These are phyloP conservation scores for Orchestes rusci DNA, from an alignment of 2,888 invertebrate species.

Conservation along the genomic window DNA sequence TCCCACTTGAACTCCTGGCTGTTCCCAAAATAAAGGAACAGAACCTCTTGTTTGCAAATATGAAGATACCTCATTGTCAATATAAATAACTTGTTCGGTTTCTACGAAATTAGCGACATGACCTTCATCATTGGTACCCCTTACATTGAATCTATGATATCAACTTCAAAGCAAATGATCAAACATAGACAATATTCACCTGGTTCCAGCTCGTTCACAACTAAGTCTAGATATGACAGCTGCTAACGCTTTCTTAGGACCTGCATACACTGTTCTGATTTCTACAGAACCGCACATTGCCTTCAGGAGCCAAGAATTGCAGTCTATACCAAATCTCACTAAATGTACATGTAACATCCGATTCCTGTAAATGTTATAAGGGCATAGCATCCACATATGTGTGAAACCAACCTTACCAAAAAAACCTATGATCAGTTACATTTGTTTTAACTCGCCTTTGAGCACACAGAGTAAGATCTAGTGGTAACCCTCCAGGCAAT, in stretches of 20 bases:
- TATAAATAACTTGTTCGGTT: conserved; percentile 94
- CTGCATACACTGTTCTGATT: conserved; percentile 96
- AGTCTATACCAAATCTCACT: conserved; percentile 85
- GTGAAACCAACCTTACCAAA: conserved; percentile 60
- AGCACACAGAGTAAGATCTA: conserved; percentile 92
- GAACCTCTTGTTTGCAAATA: conserved; percentile 92
- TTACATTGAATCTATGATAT: conserved; percentile 75
- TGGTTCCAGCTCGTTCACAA: conserved; percentile 95
- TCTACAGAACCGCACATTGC: conserved; percentile 97
- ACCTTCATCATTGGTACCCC: conserved; percentile 98
- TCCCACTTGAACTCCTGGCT: conserved; percentile 95
- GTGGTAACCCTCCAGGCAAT: conserved; percentile 37
- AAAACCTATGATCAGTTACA: conserved; percentile 89
- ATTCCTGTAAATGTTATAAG: no score
- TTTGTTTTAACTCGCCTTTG: conserved; percentile 78
- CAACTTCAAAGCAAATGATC: neutral
- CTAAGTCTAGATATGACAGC: conserved; percentile 94
- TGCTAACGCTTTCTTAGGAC: conserved; percentile 87
- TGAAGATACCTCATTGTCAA: conserved; percentile 85
- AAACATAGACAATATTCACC: conserved; percentile 40
- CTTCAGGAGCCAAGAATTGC: conserved; percentile 85
- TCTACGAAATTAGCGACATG: conserved; percentile 99
- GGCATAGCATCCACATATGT: neutral
- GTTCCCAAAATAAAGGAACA: conserved; percentile 98
- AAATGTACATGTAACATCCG: conserved; percentile 91